Base-by-base conservation (phyloP, 1,140 invertebrate genomes). In the Drosophila aff. region DNA sequence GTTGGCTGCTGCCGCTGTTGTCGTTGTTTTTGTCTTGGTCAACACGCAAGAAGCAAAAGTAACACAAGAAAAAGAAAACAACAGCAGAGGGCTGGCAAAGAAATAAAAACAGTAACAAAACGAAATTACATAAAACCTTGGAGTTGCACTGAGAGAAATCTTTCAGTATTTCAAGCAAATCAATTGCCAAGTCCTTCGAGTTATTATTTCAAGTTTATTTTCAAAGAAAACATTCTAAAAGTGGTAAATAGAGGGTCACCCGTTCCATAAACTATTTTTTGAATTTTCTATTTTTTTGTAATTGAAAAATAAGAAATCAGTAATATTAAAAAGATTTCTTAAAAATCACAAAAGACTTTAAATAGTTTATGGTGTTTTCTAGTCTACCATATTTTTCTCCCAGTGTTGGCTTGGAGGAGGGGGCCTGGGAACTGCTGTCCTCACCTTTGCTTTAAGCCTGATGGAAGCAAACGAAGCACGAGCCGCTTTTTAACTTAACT, bases 81-180 rank as follows among this genome's bases (percentile, higher is more conserved):
- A 9, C 47, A 52, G 47, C 15, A 44, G 60, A 52, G 67, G 47
- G 31, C 53, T 57, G 53, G 63, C 26, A 47, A 59, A 63, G 47
- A 59, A 53, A 71, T 49, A 69, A 72, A 60, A 79, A 64, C 71
- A 74, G 64, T 74, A 81, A 65, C 55, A 84, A 85, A 80, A 73
- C 62, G 69, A 81, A 82, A 86, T 85, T 85, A 85, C 82, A 86
- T 85, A 86, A 85, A 85, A 79, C 82, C 82, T 85, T 85, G 82
- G 49, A 67, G 62, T 9, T 67, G 23, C 67, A 71, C 67, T n/a
- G 21, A 23, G 11, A 11, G 11, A 47, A 49, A 44, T 21, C 0
- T n/a, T 40, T 2, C 1, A 23, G 23, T 16, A 23, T 23, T 2
- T 23, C 3, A 33, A 33, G n/a, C 5, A 33, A 50, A 50, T 11